phyloP scores from a whole-genome alignment of 2,113 vertebrate species.

The Lepidothrix coronata region DNA sequence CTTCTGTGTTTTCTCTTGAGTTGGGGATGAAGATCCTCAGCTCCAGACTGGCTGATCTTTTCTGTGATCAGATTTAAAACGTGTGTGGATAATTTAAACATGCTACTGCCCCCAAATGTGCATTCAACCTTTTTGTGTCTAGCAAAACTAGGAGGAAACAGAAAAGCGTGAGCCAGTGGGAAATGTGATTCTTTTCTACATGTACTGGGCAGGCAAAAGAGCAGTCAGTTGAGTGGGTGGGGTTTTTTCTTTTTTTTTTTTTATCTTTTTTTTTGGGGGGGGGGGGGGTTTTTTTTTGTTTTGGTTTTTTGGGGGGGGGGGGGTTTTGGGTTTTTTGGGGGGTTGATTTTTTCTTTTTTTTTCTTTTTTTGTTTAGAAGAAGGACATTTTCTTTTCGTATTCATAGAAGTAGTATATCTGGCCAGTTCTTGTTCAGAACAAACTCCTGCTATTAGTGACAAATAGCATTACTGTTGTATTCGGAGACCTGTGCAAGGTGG shows the following conservation, averaged over 20 bases:
- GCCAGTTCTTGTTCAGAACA: not conserved
- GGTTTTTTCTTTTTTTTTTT: not conserved
- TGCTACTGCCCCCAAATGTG: not conserved
- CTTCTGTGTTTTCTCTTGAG: not conserved
- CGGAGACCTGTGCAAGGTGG: not conserved
- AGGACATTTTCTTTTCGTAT: not conserved
- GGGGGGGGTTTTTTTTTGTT: not conserved
- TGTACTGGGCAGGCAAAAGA: not conserved
- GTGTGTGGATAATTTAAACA: not conserved
- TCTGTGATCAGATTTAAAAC: not conserved
- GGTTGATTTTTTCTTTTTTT: not conserved
- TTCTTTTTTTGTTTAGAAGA: not conserved
- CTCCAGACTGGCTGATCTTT: not conserved
- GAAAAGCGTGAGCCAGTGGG: not conserved
- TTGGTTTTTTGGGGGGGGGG: no score
- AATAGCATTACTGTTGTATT: not conserved
- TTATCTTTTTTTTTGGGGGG: not conserved
- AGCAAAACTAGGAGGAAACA: not conserved
- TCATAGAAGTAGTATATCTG: not conserved
- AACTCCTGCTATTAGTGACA: not conserved
- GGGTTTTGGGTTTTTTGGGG: no score
- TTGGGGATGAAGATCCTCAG: not conserved
- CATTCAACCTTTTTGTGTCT: not conserved
- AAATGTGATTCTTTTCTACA: fast-evolving
- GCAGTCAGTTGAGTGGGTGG: not conserved